These are phyloP conservation scores for Caenorhabditis doughertyi DNA, from an alignment of 2,888 invertebrate genomes.

Conservation along the genomic window DNA sequence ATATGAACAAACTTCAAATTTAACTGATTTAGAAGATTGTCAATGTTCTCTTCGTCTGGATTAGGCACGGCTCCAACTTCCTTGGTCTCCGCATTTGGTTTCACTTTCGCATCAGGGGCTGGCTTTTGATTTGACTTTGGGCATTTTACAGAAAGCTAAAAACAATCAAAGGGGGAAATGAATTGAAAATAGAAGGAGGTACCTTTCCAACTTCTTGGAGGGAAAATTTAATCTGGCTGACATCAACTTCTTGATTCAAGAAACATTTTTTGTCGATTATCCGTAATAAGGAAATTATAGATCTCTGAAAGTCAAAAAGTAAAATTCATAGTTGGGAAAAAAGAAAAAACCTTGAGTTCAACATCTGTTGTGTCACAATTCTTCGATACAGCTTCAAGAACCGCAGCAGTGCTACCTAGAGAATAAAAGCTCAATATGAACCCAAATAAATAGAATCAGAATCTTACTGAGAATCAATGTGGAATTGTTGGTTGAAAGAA, in stretches of 20 bases:
- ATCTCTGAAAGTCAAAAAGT: conserved; percentile 56
- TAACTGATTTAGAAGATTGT: conserved; percentile 74
- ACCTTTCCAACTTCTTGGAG: conserved; percentile 57
- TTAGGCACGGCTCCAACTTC: conserved; percentile 47
- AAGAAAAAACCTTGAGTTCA: conserved; percentile 49
- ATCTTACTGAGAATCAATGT: conserved; percentile 62
- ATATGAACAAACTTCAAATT: conserved; percentile 70
- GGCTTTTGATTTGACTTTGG: conserved; percentile 40
- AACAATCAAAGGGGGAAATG: conserved; percentile 5
- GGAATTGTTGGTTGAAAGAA: conserved; percentile 63
- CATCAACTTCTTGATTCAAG: conserved; percentile 55
- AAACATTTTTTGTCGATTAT: conserved; percentile 64
- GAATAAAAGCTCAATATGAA: neutral
- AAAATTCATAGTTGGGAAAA: neutral
- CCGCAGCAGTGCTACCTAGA: conserved; percentile 67
- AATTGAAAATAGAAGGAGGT: neutral
- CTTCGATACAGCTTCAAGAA: conserved; percentile 66
- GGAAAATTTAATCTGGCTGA: conserved; percentile 57
- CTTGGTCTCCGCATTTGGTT: conserved; percentile 44
- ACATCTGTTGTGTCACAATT: conserved; percentile 60
- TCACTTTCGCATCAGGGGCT: conserved; percentile 17
- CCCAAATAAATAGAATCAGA: neutral
- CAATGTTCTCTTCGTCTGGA: conserved; percentile 73
- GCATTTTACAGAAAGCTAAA: conserved; percentile 50
- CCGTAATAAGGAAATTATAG: conserved; percentile 54